These are phyloP conservation scores for Acipenser transmontanus DNA, from an alignment of 2,797 vertebrate genomes.

Conservation along the genomic window DNA sequence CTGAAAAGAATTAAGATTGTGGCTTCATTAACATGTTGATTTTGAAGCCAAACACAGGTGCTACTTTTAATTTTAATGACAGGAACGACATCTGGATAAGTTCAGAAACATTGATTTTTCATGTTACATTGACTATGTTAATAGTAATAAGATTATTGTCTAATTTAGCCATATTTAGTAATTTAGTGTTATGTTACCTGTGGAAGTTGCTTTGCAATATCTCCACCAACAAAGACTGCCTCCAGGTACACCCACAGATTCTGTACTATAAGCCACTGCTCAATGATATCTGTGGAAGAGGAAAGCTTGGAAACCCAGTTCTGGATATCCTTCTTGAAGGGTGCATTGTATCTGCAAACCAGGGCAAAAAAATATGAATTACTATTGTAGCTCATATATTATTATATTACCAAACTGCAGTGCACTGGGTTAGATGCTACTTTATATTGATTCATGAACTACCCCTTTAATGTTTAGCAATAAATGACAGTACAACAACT, in stretches of 20 bases:
- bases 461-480: too few species aligned
- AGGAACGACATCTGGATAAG: too few species aligned
- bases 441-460: neutral
- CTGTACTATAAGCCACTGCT: slow-evolving; percentile 64
- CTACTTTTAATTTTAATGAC: too few species aligned
- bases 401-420: neutral
- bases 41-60: too few species aligned
- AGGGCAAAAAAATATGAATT: neutral
- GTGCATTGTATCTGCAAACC: slow-evolving; percentile 51
- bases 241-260: slow-evolving; percentile 67
- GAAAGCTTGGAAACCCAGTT: slow-evolving; percentile 57
- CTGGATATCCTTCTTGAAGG: slow-evolving; percentile 64
- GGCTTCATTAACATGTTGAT: too few species aligned
- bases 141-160: too few species aligned
- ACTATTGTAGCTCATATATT: neutral
- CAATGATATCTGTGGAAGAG: slow-evolving; percentile 55
- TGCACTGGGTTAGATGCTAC: neutral
- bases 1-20: too few species aligned
- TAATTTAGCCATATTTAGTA: too few species aligned
- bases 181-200: slow-evolving; percentile 43
- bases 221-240: slow-evolving; percentile 64
- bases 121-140: too few species aligned
- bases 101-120: too few species aligned
- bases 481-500: too few species aligned
- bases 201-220: slow-evolving; percentile 63